phyloP scores from a whole-genome alignment of 1,140 invertebrate species.

The Pissodes strobi region DNA sequence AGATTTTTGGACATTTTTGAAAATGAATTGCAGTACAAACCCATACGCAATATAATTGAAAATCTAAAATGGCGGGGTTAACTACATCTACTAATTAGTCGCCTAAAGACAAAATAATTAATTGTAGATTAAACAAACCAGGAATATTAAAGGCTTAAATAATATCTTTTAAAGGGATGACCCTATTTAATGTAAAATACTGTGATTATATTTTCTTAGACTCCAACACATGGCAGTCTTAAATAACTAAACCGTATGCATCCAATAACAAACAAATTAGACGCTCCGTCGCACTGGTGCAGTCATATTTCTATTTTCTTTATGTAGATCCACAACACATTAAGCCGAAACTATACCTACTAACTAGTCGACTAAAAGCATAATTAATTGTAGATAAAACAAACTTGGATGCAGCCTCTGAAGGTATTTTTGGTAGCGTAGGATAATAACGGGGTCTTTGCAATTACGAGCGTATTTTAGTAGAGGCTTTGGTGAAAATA shows the following conservation, averaged over 20 bases:
- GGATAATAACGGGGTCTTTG: background rate
- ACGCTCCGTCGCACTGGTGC: background rate
- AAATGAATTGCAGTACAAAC: too few species aligned
- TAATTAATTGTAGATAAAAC: conserved; percentile 19
- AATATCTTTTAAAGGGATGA: too few species aligned
- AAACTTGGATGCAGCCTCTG: background rate
- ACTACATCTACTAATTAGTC: background rate
- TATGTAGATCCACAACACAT: conserved; percentile 4
- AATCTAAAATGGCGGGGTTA: too few species aligned
- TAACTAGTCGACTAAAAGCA: conserved; percentile 19
- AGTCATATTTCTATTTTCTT: conserved; percentile 9
- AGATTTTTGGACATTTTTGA: too few species aligned
- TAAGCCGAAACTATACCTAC: conserved; percentile 9
- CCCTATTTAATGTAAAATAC: too few species aligned
- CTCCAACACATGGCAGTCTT: background rate
- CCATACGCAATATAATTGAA: too few species aligned
- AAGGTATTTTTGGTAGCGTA: background rate
- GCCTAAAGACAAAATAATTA: conserved; percentile 4
- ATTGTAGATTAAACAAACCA: background rate
- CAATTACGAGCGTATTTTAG: background rate
- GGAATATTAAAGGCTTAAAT: too few species aligned
- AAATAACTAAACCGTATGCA: conserved; percentile 14
- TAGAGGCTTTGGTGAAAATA: too few species aligned
- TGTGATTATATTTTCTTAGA: too few species aligned
- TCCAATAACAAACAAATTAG: conserved; percentile 13